Evolutionary conservation across 2,113 vertebrate genomes (phyloP).

Genomic region (Porphyrio hochstetteri): DNA sequence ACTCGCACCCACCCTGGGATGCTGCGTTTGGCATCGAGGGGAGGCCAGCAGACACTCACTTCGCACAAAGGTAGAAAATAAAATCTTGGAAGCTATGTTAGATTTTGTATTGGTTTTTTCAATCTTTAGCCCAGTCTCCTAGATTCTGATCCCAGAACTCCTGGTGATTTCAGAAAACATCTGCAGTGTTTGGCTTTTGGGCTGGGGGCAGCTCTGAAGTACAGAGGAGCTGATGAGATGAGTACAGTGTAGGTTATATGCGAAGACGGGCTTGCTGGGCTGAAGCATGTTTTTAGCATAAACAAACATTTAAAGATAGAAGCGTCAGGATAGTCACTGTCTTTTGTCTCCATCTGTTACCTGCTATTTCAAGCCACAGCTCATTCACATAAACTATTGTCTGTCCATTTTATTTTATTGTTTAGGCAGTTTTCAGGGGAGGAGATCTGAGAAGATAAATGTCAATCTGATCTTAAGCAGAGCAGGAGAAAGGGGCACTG

Average conservation of each 20-base stretch:
- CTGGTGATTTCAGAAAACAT: background rate
- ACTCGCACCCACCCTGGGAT: background rate
- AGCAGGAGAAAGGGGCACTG: background rate
- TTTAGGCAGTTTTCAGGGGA: background rate
- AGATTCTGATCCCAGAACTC: background rate
- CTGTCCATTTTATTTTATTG: background rate
- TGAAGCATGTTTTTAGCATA: constrained; percentile 64
- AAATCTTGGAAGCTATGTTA: background rate
- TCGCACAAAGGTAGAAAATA: background rate
- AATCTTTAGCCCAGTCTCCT: background rate
- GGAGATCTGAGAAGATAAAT: background rate
- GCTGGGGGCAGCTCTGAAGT: background rate
- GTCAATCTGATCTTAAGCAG: background rate
- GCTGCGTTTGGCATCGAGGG: background rate
- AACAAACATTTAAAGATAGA: constrained; percentile 70
- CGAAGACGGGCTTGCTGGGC: background rate
- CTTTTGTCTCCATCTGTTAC: constrained; percentile 65
- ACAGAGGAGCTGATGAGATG: background rate
- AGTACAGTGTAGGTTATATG: background rate
- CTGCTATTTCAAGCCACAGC: constrained; percentile 38
- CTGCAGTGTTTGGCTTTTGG: background rate
- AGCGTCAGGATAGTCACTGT: background rate
- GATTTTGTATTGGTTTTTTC: background rate
- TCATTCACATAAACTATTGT: constrained; percentile 43
- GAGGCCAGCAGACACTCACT: background rate